Percentiles rank a stretch among this genome's conserved stretches.
These are phyloP conservation scores for Tapirus terrestris DNA, from an alignment of 2,113 vertebrate species.

Conservation along the genomic window DNA sequence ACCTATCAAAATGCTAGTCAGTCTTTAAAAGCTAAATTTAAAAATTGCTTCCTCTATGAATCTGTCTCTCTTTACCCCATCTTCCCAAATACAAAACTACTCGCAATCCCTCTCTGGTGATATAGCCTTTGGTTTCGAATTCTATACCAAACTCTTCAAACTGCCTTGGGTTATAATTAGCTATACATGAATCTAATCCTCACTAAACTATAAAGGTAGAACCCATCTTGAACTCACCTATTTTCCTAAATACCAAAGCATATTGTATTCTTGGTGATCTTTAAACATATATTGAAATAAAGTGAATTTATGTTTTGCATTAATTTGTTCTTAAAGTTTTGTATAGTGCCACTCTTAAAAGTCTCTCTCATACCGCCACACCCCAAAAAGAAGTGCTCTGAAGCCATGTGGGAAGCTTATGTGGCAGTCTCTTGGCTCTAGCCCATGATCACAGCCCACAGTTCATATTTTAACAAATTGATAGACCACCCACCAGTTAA, in stretches of 20 bases:
- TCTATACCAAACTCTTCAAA: not conserved
- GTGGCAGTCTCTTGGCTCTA: conserved; percentile 38
- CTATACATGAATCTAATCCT: not conserved
- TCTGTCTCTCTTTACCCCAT: not conserved
- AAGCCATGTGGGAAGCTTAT: not conserved
- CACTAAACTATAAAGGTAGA: not conserved
- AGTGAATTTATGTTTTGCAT: conserved; percentile 44
- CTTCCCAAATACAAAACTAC: not conserved
- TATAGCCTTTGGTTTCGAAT: not conserved
- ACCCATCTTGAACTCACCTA: not conserved
- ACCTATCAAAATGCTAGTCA: not conserved
- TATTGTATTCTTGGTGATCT: not conserved
- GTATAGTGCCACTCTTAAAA: conserved; percentile 49
- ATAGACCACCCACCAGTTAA: conserved; percentile 68
- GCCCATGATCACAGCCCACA: conserved; percentile 15
- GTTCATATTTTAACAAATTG: conserved; percentile 63
- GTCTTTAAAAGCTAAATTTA: conserved; percentile 34
- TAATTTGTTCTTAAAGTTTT: conserved; percentile 57
- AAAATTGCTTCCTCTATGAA: not conserved
- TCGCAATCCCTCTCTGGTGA: not conserved
- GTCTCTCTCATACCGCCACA: not conserved
- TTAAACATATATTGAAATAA: conserved; percentile 53
- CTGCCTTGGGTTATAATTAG: not conserved
- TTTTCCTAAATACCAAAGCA: conserved; percentile 24
- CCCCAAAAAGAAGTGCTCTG: not conserved